Base-by-base conservation (phyloP, 2,797 vertebrate genomes). In the Aeoliscus strigatus region DNA sequence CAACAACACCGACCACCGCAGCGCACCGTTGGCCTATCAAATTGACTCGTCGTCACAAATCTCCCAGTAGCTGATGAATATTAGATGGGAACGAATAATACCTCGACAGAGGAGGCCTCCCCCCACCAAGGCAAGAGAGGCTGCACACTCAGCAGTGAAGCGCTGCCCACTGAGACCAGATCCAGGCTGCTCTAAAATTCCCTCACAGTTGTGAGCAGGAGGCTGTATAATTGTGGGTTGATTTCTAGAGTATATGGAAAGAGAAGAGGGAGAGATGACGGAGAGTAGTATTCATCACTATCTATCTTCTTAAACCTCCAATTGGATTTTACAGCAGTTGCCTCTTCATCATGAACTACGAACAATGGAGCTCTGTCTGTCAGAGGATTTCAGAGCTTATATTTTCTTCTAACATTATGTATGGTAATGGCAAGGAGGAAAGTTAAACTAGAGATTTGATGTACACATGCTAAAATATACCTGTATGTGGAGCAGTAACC, bases 1-100 rank as follows among this genome's bases (percentile, higher is more conserved):
- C 36, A 63, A 49, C 54, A 48, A 54, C 42, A 56, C 24, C 21
- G 51, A 66, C 75, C 70, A 72, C 66, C 60, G 33, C 17, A 4
- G 70, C 41, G 60, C 58, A 59, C 66, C 66, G 75, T 77, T 62
- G 64, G 64, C 63, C 49, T 31, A 71, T 80, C 69, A 77, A 59
- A 73, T 28, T 55, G 65, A 74, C 69, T 62, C 45, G 51, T 69
- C 57, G 53, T 73, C 78, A 66, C 59, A 9, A 70, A 70, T 81
- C 77, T 73, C 72, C 60, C 80, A 62, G 77, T 26, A 42, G 41
- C 65, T 77, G 73, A 84, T 85, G 65, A 85, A 81, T 82, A 81
- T 77, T 81, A 69, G 70, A 85, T 85, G 75, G 58, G 44, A 62
- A 56, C 1, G 33, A 72, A 75, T 82, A 70, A 75, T 72, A 71